Evolutionary conservation across 2,797 vertebrate species (phyloP).

Genomic region (Aulostomus chinensis): DNA sequence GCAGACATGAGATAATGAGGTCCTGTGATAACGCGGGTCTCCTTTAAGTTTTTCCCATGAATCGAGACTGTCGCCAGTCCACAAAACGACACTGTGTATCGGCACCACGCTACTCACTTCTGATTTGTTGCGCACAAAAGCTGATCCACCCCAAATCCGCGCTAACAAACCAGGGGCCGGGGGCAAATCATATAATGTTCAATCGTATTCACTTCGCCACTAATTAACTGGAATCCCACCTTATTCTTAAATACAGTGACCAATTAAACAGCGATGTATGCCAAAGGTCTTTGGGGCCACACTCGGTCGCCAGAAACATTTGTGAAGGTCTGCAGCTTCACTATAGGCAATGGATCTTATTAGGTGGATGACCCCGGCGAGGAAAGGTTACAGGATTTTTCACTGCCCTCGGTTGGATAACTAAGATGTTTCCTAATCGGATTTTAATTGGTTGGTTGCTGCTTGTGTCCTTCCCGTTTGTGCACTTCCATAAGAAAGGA

Average conservation of each 20-base stretch:
- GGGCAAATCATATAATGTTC: slow-evolving; percentile 89
- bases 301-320: slow-evolving; percentile 85
- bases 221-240: slow-evolving; percentile 97
- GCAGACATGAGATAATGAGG: slow-evolving; percentile 91
- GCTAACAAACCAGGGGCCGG: slow-evolving; percentile 85
- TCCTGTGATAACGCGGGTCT: slow-evolving; percentile 81
- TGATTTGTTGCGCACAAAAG: slow-evolving; percentile 93
- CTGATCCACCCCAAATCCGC: slow-evolving; percentile 90
- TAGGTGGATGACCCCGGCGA: slow-evolving; percentile 78
- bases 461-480: slow-evolving; percentile 55
- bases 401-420: slow-evolving; percentile 74
- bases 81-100: slow-evolving; percentile 88
- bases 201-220: slow-evolving; percentile 88
- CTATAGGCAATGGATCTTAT: slow-evolving; percentile 90
- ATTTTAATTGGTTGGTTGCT: slow-evolving; percentile 82
- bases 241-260: slow-evolving; percentile 86
- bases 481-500: slow-evolving; percentile 3
- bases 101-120: slow-evolving; percentile 91
- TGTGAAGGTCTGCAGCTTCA: slow-evolving; percentile 87
- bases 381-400: slow-evolving; percentile 77
- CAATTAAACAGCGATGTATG: slow-evolving; percentile 90
- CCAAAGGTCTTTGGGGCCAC: slow-evolving; percentile 87
- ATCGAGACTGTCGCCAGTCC: slow-evolving; percentile 87
- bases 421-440: slow-evolving; percentile 83
- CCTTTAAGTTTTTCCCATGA: slow-evolving; percentile 88